phyloP scores from a whole-genome alignment of 2,888 invertebrate species.

The Dolichomitus sp. region DNA sequence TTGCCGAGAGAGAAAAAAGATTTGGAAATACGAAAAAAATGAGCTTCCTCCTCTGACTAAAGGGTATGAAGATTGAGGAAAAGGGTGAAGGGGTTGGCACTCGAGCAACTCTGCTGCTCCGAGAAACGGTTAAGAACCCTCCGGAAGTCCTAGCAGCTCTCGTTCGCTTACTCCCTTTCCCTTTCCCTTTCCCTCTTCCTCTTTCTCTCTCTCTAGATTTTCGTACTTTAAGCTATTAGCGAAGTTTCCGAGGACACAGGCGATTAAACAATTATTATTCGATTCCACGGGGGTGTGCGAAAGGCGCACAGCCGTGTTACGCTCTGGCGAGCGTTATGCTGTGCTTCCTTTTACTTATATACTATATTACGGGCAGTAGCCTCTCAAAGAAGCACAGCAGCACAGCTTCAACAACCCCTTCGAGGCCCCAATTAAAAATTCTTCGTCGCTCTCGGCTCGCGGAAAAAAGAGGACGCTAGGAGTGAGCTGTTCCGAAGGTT shows the following conservation, averaged over 20 bases:
- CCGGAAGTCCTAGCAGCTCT: slow-evolving; percentile 40
- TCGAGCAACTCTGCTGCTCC: slow-evolving; percentile 31
- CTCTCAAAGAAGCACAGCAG: slow-evolving; percentile 55
- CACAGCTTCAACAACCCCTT: slow-evolving; percentile 53
- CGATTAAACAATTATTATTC: slow-evolving; percentile 85
- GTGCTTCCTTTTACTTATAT: slow-evolving; percentile 35
- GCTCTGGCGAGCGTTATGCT: slow-evolving; percentile 40
- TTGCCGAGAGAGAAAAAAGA: slow-evolving; percentile 16
- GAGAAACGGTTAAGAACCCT: slow-evolving; percentile 52
- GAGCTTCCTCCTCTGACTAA: not conserved
- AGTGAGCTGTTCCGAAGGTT: slow-evolving; percentile 20
- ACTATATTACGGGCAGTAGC: slow-evolving; percentile 7
- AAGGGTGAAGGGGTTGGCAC: slow-evolving; percentile 12
- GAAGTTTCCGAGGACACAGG: slow-evolving; percentile 80
- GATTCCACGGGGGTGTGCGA: slow-evolving; percentile 71
- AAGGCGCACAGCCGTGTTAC: slow-evolving; percentile 33
- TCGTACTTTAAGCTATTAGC: slow-evolving; percentile 80
- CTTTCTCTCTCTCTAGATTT: slow-evolving; percentile 72
- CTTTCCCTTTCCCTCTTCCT: not conserved
- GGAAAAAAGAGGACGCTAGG: not conserved
- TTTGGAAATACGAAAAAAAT: slow-evolving; percentile 38
- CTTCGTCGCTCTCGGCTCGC: slow-evolving; percentile 25
- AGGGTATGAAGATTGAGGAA: slow-evolving; percentile 2
- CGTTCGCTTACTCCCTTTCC: slow-evolving; percentile 63
- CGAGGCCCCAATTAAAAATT: slow-evolving; percentile 70